These are phyloP conservation scores for Lytechinus variegatus DNA, from an alignment of 35 echinoderm and acorn worm species.

Conservation along the genomic window DNA sequence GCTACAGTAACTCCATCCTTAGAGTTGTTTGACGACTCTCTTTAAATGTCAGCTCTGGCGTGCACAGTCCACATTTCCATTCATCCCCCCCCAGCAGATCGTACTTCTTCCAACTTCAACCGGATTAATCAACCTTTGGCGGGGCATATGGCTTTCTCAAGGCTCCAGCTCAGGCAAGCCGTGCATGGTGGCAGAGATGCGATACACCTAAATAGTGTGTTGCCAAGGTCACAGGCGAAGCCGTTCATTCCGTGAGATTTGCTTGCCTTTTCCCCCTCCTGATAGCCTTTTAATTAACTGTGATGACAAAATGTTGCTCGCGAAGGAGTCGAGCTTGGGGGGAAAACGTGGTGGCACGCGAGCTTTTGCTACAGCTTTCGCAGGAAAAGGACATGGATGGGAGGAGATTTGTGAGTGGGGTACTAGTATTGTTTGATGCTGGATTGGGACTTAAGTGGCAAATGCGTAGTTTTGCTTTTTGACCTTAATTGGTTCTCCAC, in stretches of 20 bases:
- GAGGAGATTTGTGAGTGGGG: neutral
- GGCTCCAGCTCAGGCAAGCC: neutral
- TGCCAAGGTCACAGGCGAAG: neutral
- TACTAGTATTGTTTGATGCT: no score
- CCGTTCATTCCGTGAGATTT: conserved; percentile 19
- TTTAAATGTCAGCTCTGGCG: neutral
- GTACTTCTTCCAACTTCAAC: conserved; percentile 15
- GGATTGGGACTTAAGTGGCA: neutral
- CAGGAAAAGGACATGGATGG: neutral
- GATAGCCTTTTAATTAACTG: conserved; percentile 43
- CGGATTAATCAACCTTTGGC: conserved; percentile 26
- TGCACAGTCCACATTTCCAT: neutral
- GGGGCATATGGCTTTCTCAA: neutral
- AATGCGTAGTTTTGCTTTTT: neutral
- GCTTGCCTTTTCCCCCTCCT: neutral
- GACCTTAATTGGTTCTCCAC: neutral
- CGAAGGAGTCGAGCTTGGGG: neutral
- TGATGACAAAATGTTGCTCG: conserved; percentile 16
- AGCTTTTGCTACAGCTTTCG: no score
- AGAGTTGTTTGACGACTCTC: neutral
- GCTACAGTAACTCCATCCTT: neutral
- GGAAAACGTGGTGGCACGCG: neutral
- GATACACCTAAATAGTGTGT: neutral
- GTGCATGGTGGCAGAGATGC: neutral
- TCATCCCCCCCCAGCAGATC: neutral